Percentiles rank a stretch among this genome's conserved stretches.
Evolutionary conservation across 2,888 invertebrate genomes (phyloP).

Genomic region (Cheilosia scutellata): DNA sequence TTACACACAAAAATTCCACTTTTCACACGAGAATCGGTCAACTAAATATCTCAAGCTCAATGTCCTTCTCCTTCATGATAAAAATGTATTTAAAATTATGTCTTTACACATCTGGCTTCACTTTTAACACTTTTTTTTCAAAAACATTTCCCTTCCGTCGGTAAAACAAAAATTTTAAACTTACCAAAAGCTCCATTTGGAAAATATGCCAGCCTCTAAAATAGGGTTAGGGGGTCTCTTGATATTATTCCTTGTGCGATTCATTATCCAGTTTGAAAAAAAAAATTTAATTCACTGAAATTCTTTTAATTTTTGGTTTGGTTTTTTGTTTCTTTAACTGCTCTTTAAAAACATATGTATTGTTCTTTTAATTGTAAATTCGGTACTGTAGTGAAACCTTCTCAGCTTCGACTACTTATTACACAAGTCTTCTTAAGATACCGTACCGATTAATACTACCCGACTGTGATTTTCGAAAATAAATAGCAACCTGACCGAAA

Average conservation of each 20-base stretch:
- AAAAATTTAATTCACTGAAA: too few relatives aligned
- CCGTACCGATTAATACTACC: constrained; percentile 19
- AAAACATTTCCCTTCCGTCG: neutral
- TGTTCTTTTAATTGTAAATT: constrained; percentile 3
- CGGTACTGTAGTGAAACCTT: constrained; percentile 19
- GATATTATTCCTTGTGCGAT: constrained; percentile 77
- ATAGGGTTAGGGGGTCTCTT: constrained; percentile 86
- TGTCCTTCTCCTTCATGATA: neutral
- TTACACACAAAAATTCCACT: neutral
- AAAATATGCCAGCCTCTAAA: constrained; percentile 87
- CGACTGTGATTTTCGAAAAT: constrained; percentile 15
- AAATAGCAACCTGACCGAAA: neutral
- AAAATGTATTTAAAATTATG: too few relatives aligned
- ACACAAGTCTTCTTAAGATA: constrained; percentile 19
- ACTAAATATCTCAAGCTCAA: neutral
- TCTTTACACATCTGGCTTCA: neutral
- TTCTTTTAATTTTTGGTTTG: constrained; percentile 28
- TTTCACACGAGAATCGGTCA: neutral
- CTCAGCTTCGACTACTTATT: constrained; percentile 35
- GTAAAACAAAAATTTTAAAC: constrained; percentile 77
- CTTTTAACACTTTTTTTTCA: neutral
- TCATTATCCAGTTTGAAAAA: constrained; percentile 77
- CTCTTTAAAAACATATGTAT: constrained; percentile 73
- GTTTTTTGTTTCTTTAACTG: constrained; percentile 65
- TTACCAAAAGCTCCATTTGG: constrained; percentile 88